Conservation (phyloP, 2,888 invertebrate species). For the Darwinula stevensoni region DNA sequence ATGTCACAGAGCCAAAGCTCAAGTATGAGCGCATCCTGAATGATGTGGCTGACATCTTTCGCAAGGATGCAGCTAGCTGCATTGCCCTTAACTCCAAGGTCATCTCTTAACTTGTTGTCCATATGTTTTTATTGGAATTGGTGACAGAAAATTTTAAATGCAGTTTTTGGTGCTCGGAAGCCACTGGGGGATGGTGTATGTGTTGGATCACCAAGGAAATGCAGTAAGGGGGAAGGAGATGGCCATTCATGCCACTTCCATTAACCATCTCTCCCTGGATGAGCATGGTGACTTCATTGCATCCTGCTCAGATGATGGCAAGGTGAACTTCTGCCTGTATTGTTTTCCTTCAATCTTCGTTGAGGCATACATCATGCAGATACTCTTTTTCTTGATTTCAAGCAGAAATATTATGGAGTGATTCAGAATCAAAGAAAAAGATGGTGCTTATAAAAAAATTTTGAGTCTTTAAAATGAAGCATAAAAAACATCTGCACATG, state of each 20-base stretch:
- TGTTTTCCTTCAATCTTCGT: neutral
- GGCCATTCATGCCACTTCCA: constrained; percentile 53
- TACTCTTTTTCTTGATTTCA: neutral
- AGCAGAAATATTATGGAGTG: too few species aligned
- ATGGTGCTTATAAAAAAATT: too few species aligned
- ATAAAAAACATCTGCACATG: too few species aligned
- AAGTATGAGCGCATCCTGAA: constrained; percentile 69
- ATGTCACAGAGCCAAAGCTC: constrained; percentile 35
- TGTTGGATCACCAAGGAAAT: constrained; percentile 77
- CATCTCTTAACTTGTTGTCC: constrained; percentile 6
- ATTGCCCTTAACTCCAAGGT: constrained; percentile 77
- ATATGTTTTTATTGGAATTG: constrained; percentile 5
- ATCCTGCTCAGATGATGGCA: constrained; percentile 69
- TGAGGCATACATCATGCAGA: neutral
- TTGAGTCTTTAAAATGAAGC: too few species aligned
- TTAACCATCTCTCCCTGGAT: constrained; percentile 85
- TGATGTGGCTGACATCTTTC: constrained; percentile 51
- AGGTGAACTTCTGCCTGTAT: constrained; percentile 18
- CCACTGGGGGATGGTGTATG: constrained; percentile 60
- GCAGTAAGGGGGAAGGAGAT: constrained; percentile 35
- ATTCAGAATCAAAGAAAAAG: too few species aligned
- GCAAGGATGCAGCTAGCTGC: constrained; percentile 63
- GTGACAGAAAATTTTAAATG: constrained; percentile 11
- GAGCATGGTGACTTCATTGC: constrained; percentile 74
- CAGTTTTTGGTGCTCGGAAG: constrained; percentile 76